A percentile compares a stretch with the other conserved stretches of the same genome.
These are phyloP conservation scores for Polypterus senegalus DNA, from an alignment of 2,113 vertebrate species.

Conservation along the genomic window DNA sequence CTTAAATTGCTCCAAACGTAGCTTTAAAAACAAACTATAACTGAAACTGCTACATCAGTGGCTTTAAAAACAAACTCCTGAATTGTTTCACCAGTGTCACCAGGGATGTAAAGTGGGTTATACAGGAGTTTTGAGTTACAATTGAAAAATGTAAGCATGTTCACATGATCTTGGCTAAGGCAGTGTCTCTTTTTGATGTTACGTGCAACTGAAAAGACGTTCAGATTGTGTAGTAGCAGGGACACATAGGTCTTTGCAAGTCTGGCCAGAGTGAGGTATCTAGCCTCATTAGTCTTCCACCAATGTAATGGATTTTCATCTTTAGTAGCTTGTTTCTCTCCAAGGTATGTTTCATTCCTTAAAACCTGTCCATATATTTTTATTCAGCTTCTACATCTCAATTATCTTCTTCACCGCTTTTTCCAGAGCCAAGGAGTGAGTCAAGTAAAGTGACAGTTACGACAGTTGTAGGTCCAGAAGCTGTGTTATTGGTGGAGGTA, in stretches of 20 bases:
- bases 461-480: background rate
- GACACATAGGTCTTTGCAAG: conserved; percentile 11
- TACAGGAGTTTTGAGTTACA: background rate
- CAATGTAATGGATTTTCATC: conserved; percentile 13
- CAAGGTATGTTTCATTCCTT: background rate
- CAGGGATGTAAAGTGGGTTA: too few species aligned
- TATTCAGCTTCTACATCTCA: conserved; percentile 6
- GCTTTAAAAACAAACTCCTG: too few species aligned
- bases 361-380: background rate
- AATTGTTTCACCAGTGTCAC: too few species aligned
- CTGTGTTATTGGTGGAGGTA: conserved; percentile 3
- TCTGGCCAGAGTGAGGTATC: conserved; percentile 6
- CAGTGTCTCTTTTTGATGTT: conserved; percentile 12
- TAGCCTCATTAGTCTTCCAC: conserved; percentile 7
- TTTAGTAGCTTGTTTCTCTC: conserved; percentile 5
- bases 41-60: too few species aligned
- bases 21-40: too few species aligned
- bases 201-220: conserved; percentile 15
- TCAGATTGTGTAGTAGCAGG: conserved; percentile 18
- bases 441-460: conserved; percentile 4
- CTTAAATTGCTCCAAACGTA: too few species aligned
- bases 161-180: conserved; percentile 10
- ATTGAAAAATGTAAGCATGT: conserved; percentile 11
- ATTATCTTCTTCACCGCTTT: conserved; percentile 9
- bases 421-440: conserved; percentile 3